Conservation (phyloP, 2,797 vertebrate species). For the Myotis vivesi region DNA sequence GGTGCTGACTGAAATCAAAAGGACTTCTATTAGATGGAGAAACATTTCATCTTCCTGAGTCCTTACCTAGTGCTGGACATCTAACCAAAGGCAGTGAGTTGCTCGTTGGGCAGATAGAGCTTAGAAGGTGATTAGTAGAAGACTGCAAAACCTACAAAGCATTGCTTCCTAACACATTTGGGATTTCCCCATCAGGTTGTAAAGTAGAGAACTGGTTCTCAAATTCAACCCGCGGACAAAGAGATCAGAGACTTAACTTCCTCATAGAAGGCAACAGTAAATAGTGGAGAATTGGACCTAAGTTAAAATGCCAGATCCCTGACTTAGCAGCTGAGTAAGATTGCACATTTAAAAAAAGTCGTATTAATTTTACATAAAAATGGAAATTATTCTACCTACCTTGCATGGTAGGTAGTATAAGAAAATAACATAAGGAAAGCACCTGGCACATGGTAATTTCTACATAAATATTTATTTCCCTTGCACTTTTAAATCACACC, state of each 20-base stretch:
- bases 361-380: background rate
- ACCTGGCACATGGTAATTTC: background rate
- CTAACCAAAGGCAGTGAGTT: background rate
- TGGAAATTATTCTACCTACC: background rate
- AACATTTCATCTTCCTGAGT: background rate
- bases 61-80: background rate
- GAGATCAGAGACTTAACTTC: background rate
- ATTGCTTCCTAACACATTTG: background rate
- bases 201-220: background rate
- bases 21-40: constrained; percentile 33
- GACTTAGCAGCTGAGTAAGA: background rate
- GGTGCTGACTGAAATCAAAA: background rate
- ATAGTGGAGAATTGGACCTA: background rate
- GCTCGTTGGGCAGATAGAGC: background rate
- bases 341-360: background rate
- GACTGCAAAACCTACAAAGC: background rate
- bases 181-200: background rate
- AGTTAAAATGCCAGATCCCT: background rate
- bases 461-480: background rate
- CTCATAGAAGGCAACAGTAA: background rate
- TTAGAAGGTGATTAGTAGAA: background rate
- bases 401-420: background rate
- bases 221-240: background rate
- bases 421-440: background rate
- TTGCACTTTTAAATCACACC: background rate